Evolutionary conservation across 2,888 invertebrate genomes (phyloP).

Genomic region (Mycalesis mineus): DNA sequence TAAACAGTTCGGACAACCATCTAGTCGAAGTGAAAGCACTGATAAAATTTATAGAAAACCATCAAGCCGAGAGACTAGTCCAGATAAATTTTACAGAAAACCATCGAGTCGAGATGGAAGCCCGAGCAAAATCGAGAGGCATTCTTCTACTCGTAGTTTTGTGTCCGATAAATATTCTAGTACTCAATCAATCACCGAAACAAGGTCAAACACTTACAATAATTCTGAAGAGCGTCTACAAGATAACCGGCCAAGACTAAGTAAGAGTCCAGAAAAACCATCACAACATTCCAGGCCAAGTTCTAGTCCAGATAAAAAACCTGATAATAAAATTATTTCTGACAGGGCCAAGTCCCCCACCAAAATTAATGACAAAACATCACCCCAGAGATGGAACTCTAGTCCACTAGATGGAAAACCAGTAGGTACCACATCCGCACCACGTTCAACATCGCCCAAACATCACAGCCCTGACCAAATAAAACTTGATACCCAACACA

Average conservation of each 20-base stretch:
- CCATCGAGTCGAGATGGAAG: slow-evolving; percentile 45
- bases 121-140: slow-evolving; percentile 66
- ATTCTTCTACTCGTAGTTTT: slow-evolving; percentile 51
- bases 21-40: background rate
- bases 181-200: slow-evolving; percentile 48
- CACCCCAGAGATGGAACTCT: slow-evolving; percentile 32
- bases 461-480: background rate
- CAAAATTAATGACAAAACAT: slow-evolving; percentile 23
- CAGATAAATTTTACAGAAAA: background rate
- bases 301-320: slow-evolving; percentile 43
- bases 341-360: slow-evolving; percentile 32
- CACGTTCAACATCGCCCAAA: slow-evolving; percentile 13
- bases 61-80: background rate
- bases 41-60: background rate
- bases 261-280: slow-evolving; percentile 55
- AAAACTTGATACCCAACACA: background rate
- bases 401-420: slow-evolving; percentile 41
- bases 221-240: slow-evolving; percentile 50
- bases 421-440: background rate
- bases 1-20: background rate
- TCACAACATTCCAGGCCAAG: slow-evolving; percentile 37
- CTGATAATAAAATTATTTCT: slow-evolving; percentile 19
- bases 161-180: slow-evolving; percentile 50
- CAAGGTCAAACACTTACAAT: slow-evolving; percentile 42
- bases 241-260: slow-evolving; percentile 41